Evolutionary conservation across 2,113 vertebrate species (phyloP).

Genomic region (Tenebrosternarchus preto): DNA sequence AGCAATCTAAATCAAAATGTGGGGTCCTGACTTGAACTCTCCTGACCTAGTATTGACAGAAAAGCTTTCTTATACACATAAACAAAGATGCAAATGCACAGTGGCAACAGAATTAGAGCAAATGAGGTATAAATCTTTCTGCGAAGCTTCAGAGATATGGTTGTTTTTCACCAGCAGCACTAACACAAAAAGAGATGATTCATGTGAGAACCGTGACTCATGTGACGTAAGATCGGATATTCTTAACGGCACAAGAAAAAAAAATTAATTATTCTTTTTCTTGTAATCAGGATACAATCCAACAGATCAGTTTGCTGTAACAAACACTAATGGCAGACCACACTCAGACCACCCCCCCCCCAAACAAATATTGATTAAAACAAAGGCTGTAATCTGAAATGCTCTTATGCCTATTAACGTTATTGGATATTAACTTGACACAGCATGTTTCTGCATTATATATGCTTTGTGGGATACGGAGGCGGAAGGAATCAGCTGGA

Average conservation of each 20-base stretch:
- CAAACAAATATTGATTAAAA: neutral
- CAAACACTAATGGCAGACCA: neutral
- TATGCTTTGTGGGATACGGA: neutral
- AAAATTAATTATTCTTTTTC: constrained; percentile 1
- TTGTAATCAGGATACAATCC: neutral
- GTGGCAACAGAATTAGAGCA: neutral
- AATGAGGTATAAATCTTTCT: neutral
- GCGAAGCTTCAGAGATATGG: neutral
- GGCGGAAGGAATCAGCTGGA: neutral
- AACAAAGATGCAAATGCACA: neutral
- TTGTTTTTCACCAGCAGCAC: neutral
- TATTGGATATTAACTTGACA: neutral
- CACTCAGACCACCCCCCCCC: neutral
- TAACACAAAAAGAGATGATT: neutral
- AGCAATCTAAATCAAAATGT: neutral
- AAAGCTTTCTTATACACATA: neutral
- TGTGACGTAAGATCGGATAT: neutral
- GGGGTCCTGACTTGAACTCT: constrained; percentile 15
- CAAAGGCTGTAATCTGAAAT: neutral
- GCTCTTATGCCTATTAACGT: neutral
- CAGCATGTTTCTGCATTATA: neutral
- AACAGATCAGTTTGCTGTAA: neutral
- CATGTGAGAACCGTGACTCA: neutral
- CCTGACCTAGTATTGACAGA: neutral
- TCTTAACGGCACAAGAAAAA: neutral